A percentile compares a stretch with the other conserved stretches of the same genome.
phyloP scores from a whole-genome alignment of 1,140 invertebrate genomes.

The Bombus waltoni region DNA sequence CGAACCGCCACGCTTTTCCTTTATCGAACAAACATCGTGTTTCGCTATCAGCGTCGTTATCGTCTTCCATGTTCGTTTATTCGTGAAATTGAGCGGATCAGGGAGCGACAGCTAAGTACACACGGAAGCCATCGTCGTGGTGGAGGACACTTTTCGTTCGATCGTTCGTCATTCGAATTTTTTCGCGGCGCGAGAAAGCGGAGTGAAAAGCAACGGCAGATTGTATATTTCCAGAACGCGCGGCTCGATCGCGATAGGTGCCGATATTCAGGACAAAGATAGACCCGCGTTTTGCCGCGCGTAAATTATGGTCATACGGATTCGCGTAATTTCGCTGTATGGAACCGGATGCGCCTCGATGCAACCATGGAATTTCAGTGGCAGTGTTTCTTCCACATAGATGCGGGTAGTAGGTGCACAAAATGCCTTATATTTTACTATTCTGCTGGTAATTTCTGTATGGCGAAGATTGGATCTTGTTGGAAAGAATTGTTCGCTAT shows the following conservation, averaged over 20 bases:
- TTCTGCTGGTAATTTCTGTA: background rate
- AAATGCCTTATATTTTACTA: background rate
- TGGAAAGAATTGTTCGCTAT: background rate
- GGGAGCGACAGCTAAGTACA: background rate
- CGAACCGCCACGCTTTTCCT: constrained; percentile 9
- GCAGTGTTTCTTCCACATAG: background rate
- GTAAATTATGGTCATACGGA: constrained; percentile 20
- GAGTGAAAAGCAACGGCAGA: constrained; percentile 10
- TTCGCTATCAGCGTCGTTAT: background rate
- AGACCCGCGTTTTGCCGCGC: background rate
- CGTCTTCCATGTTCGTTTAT: background rate
- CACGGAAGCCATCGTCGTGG: background rate
- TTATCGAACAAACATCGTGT: background rate
- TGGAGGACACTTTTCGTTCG: background rate
- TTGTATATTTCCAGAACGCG: constrained; percentile 20
- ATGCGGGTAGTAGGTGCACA: background rate
- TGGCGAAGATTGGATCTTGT: background rate
- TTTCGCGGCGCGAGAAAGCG: constrained; percentile 26
- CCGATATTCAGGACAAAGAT: constrained; percentile 31
- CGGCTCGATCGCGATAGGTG: constrained; percentile 11
- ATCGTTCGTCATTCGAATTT: background rate
- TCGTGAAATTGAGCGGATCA: constrained; percentile 9
- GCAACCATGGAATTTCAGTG: background rate
- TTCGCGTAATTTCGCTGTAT: constrained; percentile 2
- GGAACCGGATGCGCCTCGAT: constrained; percentile 11